phyloP scores from a whole-genome alignment of 2,113 vertebrate genomes.

The Myodes glareolus region DNA sequence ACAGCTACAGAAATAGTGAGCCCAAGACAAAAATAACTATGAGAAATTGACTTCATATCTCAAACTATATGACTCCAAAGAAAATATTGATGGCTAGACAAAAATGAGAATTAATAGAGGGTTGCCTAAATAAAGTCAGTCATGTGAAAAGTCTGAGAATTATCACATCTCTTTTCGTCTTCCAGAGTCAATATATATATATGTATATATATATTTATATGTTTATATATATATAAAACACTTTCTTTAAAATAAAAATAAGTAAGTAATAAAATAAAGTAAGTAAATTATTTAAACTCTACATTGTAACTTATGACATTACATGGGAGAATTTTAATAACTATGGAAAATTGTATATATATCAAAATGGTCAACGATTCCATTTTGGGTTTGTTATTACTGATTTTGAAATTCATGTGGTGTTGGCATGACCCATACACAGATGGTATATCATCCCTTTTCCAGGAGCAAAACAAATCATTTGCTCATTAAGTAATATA shows the following conservation, averaged over 20 bases:
- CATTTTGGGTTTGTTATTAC: neutral
- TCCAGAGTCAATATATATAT: neutral
- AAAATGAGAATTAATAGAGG: neutral
- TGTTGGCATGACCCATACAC: neutral
- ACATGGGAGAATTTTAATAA: neutral
- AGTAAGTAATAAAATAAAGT: neutral
- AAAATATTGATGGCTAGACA: neutral
- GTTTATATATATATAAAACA: neutral
- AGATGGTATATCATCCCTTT: neutral
- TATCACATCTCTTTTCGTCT: neutral
- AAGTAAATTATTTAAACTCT: neutral
- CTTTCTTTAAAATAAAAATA: neutral
- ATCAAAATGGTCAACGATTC: neutral
- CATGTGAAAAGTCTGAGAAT: neutral
- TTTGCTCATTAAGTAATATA: slow-evolving; percentile 10
- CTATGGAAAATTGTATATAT: neutral
- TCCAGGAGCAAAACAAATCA: neutral
- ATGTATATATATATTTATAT: no score
- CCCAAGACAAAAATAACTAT: neutral
- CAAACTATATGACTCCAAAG: neutral
- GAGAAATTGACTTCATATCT: neutral
- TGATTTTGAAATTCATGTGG: neutral
- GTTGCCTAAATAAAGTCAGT: neutral
- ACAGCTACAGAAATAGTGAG: neutral
- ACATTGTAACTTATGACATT: neutral